phyloP scores from a whole-genome alignment of 2,113 vertebrate species.

The Calidris pygmaea region DNA sequence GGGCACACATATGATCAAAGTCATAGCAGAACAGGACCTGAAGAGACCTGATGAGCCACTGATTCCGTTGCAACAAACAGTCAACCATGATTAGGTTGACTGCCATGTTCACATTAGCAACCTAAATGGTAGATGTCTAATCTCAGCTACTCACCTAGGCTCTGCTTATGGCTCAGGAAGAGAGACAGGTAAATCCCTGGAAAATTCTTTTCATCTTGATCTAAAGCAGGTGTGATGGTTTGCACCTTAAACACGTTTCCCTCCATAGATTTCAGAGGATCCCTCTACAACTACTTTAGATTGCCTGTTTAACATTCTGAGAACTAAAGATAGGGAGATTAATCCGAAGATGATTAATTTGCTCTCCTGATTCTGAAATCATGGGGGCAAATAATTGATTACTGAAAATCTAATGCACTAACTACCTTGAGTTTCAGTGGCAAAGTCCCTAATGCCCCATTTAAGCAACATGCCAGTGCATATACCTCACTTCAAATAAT shows the following conservation, averaged over 20 bases:
- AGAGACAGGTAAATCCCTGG: neutral
- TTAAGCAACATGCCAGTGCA: neutral
- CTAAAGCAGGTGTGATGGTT: neutral
- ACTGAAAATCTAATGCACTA: neutral
- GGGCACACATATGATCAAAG: neutral
- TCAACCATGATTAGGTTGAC: neutral
- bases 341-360: neutral
- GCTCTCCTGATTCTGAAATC: neutral
- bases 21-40: neutral
- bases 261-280: neutral
- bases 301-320: neutral
- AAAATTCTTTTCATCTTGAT: neutral
- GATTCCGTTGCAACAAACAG: neutral
- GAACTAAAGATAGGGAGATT: neutral
- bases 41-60: neutral
- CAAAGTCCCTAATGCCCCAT: neutral
- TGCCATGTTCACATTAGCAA: neutral
- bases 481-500: neutral
- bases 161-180: neutral
- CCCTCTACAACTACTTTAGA: neutral
- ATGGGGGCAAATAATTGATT: neutral
- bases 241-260: neutral
- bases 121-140: neutral
- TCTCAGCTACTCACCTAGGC: neutral
- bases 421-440: neutral